Percentiles rank a stretch among this genome's conserved stretches.
These are phyloP conservation scores for Drosophila miranda DNA, from an alignment of 1,140 invertebrate species.

Conservation along the genomic window DNA sequence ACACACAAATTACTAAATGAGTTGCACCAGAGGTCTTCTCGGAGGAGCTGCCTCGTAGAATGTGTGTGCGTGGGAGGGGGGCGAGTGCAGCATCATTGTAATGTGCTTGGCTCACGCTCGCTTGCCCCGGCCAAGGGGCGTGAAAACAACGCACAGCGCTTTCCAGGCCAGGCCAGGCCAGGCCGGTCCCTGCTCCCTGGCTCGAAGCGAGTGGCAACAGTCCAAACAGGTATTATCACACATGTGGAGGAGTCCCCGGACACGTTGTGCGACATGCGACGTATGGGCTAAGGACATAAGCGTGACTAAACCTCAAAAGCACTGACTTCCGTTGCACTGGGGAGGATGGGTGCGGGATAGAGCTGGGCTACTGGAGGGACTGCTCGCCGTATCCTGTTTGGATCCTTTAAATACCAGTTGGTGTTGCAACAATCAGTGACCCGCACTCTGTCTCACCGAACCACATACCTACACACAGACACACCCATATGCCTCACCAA, in stretches of 20 bases:
- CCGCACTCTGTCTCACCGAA: slow-evolving; percentile 7
- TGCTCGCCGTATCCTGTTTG: slow-evolving; percentile 50
- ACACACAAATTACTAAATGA: slow-evolving; percentile 49
- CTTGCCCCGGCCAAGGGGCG: slow-evolving; percentile 47
- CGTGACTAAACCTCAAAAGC: slow-evolving; percentile 63
- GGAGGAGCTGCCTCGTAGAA: too few species aligned
- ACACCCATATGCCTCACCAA: not conserved
- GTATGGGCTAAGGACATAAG: slow-evolving; percentile 46
- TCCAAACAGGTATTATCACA: slow-evolving; percentile 54
- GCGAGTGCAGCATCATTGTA: slow-evolving; percentile 24
- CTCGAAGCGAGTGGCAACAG: slow-evolving; percentile 13
- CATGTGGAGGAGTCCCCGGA: slow-evolving; percentile 10
- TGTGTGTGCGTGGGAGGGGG: not conserved
- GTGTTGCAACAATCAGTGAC: slow-evolving; percentile 57
- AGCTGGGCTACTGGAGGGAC: slow-evolving; percentile 18
- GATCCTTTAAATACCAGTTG: slow-evolving; percentile 61
- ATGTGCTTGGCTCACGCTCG: slow-evolving; percentile 47
- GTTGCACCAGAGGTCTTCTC: slow-evolving; percentile 6
- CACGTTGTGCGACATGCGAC: not conserved
- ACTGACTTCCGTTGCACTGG: slow-evolving; percentile 53
- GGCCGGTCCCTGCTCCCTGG: not conserved
- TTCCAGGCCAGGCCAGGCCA: too few species aligned
- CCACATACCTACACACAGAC: slow-evolving; percentile 1
- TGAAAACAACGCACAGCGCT: slow-evolving; percentile 43
- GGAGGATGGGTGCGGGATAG: not conserved